Conservation (phyloP, 2,888 invertebrate genomes). For the Epirrita christyi region DNA sequence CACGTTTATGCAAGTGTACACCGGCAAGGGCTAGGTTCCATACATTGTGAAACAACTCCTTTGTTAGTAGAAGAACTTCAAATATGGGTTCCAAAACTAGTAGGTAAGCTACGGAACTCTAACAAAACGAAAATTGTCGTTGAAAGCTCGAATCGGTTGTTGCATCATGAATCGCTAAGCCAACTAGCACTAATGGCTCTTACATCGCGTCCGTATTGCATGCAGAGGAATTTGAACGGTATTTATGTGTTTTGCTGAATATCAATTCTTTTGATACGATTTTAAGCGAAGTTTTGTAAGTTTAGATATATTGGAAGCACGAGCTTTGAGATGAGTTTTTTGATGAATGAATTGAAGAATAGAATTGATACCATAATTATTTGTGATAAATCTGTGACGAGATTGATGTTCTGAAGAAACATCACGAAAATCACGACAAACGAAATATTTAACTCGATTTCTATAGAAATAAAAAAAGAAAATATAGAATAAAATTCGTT, state of each 20-base stretch:
- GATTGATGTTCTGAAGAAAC: no score
- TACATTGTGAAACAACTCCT: no score
- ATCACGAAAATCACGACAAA: no score
- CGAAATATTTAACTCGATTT: no score
- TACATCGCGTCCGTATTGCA: slow-evolving; percentile 7
- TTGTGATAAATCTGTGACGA: no score
- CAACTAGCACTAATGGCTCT: slow-evolving; percentile 24
- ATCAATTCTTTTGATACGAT: neutral
- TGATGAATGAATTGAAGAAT: neutral
- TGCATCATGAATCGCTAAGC: slow-evolving; percentile 29
- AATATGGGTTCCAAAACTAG: neutral
- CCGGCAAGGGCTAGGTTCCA: no score
- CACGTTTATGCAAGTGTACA: no score
- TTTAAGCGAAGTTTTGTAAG: neutral
- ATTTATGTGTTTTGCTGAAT: neutral
- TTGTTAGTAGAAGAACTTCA: no score
- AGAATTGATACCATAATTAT: no score
- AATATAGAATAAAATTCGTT: no score
- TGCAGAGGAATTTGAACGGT: slow-evolving; percentile 13
- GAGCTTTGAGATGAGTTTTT: neutral
- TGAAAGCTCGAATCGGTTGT: slow-evolving; percentile 26
- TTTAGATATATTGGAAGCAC: neutral
- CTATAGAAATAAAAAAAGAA: no score
- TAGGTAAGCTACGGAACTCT: slow-evolving; percentile 1
- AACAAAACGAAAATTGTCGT: slow-evolving; percentile 19